phyloP scores from a whole-genome alignment of 2,113 vertebrate genomes.

The Donacobius atricapilla region DNA sequence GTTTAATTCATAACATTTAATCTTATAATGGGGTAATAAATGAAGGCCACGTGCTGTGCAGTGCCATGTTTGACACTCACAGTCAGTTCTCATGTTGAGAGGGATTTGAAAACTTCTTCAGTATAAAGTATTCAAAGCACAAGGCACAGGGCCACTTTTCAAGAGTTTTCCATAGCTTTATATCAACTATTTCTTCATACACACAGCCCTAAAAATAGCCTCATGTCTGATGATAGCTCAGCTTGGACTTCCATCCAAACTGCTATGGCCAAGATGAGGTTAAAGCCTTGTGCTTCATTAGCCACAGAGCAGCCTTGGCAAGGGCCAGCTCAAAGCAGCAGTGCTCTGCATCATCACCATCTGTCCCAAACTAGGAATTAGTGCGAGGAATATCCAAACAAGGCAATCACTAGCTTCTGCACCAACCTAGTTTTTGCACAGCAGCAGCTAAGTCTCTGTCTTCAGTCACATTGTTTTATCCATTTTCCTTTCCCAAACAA shows the following conservation, averaged over 20 bases:
- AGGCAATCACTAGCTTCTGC: conserved; percentile 2
- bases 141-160: neutral
- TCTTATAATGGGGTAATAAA: conserved; percentile 25
- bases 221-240: neutral
- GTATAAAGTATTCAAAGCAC: neutral
- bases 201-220: conserved; percentile 21
- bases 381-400: neutral
- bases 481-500: neutral
- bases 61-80: neutral
- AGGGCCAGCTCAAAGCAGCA: neutral
- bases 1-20: neutral
- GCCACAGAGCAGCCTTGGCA: conserved; percentile 41
- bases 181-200: neutral
- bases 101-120: neutral
- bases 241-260: neutral
- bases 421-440: neutral
- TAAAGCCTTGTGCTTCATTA: neutral
- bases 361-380: neutral
- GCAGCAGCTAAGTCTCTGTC: neutral
- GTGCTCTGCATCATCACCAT: neutral
- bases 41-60: neutral
- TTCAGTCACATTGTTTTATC: neutral
- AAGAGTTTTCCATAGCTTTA: neutral
- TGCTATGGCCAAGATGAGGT: neutral
- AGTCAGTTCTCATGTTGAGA: neutral